Evolutionary conservation across 1,140 invertebrate genomes (phyloP).

Genomic region (Hormaphis cornu): DNA sequence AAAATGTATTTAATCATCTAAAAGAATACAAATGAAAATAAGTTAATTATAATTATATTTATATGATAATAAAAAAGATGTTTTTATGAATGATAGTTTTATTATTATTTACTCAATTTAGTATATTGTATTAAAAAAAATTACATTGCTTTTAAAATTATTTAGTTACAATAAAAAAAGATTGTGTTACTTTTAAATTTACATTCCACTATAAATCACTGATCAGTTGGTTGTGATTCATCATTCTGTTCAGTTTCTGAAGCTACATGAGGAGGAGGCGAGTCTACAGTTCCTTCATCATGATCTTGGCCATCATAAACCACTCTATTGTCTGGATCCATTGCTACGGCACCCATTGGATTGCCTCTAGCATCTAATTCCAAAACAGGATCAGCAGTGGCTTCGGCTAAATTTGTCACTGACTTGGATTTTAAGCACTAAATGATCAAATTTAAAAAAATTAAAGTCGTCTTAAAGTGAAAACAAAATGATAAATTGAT

Average conservation of each 20-base stretch:
- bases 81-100: conserved; percentile 15
- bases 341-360: neutral
- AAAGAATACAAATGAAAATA: conserved; percentile 28
- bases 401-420: conserved; percentile 83
- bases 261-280: neutral
- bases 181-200: neutral
- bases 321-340: conserved; percentile 1
- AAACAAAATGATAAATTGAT: too few relatives aligned
- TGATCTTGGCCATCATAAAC: neutral
- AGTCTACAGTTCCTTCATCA: conserved; percentile 16
- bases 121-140: too few relatives aligned
- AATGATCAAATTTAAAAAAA: conserved; percentile 35
- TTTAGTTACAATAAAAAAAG: neutral
- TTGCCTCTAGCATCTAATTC: conserved; percentile 41
- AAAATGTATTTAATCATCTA: conserved; percentile 14
- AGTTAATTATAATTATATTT: conserved; percentile 6
- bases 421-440: conserved; percentile 92
- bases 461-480: too few relatives aligned
- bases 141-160: too few relatives aligned
- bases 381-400: conserved; percentile 73
- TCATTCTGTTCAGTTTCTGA: conserved; percentile 27
- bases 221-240: neutral
- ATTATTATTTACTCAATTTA: too few relatives aligned
- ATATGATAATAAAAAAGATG: conserved; percentile 8
- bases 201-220: neutral